Evolutionary conservation across 2,797 vertebrate species (phyloP).

Genomic region (Coregonus sp.): DNA sequence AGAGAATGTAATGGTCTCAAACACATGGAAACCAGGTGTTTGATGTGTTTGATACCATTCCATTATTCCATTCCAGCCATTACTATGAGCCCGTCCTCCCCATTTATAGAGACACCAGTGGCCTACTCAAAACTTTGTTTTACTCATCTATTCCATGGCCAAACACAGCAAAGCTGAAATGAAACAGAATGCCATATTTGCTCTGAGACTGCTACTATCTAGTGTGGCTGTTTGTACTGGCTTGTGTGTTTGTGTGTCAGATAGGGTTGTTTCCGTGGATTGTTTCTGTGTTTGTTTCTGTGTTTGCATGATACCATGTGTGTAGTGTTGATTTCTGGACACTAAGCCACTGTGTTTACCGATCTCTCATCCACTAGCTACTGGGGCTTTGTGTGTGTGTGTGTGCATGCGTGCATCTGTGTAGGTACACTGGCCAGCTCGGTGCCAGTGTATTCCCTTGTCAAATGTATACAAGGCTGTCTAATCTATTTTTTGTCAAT

Average conservation of each 20-base stretch:
- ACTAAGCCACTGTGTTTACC: slow-evolving; percentile 50
- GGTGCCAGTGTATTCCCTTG: slow-evolving; percentile 10
- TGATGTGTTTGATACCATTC: too few relatives aligned
- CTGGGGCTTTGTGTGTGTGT: slow-evolving; percentile 30
- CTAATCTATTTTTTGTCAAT: slow-evolving; percentile 43
- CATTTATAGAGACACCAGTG: neutral
- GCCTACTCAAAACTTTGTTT: neutral
- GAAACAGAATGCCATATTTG: slow-evolving; percentile 41
- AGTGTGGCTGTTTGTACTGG: slow-evolving; percentile 16
- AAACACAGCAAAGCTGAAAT: neutral
- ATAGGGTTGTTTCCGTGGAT: neutral
- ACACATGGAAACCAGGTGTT: too few relatives aligned
- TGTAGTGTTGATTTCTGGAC: slow-evolving; percentile 41
- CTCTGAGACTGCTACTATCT: slow-evolving; percentile 29
- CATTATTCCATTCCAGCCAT: too few relatives aligned
- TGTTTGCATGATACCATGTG: slow-evolving; percentile 47
- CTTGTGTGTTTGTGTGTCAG: slow-evolving; percentile 10
- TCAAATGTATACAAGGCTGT: slow-evolving; percentile 27
- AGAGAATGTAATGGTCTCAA: too few relatives aligned
- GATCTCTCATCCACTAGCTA: slow-evolving; percentile 36
- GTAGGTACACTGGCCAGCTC: slow-evolving; percentile 28
- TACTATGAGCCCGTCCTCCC: too few relatives aligned
- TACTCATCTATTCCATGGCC: neutral
- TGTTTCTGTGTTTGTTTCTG: slow-evolving; percentile 25
- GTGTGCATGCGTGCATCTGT: slow-evolving; percentile 43